Percentiles rank a stretch among this genome's conserved stretches.
phyloP scores from a whole-genome alignment of 2,113 vertebrate species.

The Centropus unirufus region DNA sequence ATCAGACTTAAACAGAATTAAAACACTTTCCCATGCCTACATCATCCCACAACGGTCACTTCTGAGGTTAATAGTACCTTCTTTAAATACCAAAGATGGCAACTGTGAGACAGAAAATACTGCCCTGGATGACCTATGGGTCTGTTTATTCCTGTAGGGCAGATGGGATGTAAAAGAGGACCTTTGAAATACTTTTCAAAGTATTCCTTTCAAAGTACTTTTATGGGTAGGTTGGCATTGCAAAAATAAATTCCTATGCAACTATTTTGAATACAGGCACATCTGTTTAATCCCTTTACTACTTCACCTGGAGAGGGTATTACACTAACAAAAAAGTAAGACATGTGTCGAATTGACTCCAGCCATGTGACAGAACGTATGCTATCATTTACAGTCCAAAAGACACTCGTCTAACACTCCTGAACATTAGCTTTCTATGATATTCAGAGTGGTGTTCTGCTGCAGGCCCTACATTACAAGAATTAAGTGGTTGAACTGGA shows the following conservation, averaged over 20 bases:
- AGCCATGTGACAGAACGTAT: background rate
- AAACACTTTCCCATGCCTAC: background rate
- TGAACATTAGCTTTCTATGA: background rate
- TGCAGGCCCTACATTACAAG: background rate
- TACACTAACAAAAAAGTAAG: background rate
- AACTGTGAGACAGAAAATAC: background rate
- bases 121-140: background rate
- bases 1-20: background rate
- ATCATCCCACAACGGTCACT: background rate
- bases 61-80: background rate
- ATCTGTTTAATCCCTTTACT: slow-evolving; percentile 8
- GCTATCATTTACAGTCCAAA: background rate
- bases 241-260: slow-evolving; percentile 11
- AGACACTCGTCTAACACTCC: background rate
- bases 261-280: background rate
- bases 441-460: background rate
- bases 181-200: background rate
- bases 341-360: background rate
- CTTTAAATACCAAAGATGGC: background rate
- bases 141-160: background rate
- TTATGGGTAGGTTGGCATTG: background rate
- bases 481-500: background rate
- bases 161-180: background rate
- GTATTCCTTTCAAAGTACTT: background rate
- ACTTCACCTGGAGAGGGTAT: slow-evolving; percentile 25